Conservation (phyloP, 2,888 invertebrate genomes). For the Gisinianus flammeolus region DNA sequence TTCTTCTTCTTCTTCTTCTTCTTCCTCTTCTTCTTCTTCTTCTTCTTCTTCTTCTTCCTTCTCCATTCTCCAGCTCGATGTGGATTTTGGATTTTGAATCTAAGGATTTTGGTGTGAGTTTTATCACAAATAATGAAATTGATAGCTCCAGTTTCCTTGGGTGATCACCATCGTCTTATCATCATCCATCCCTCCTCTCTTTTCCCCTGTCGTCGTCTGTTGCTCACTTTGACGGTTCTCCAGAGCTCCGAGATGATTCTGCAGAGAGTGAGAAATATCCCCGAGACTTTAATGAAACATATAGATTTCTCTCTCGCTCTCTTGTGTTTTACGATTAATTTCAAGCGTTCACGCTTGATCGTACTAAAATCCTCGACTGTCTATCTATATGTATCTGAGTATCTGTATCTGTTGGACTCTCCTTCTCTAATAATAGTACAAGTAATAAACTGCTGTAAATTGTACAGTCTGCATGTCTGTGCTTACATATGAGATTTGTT, state of each 20-base stretch:
- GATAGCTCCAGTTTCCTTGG: neutral
- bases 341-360: neutral
- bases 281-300: neutral
- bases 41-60: too few relatives aligned
- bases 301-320: neutral
- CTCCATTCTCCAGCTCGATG: neutral
- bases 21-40: neutral
- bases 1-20: neutral
- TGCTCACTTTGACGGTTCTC: neutral
- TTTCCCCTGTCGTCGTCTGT: neutral
- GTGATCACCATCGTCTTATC: neutral
- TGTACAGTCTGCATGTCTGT: too few relatives aligned
- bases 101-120: constrained; percentile 1
- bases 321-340: neutral
- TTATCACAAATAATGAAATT: neutral
- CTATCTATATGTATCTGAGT: neutral
- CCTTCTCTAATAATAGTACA: neutral
- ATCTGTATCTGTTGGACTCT: neutral
- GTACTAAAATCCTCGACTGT: too few relatives aligned
- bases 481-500: too few relatives aligned
- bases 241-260: neutral
- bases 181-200: neutral
- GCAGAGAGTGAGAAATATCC: neutral
- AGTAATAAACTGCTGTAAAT: too few relatives aligned
- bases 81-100: constrained; percentile 7